phyloP scores from a whole-genome alignment of 2,113 vertebrate species.

The Leuciscus idus region DNA sequence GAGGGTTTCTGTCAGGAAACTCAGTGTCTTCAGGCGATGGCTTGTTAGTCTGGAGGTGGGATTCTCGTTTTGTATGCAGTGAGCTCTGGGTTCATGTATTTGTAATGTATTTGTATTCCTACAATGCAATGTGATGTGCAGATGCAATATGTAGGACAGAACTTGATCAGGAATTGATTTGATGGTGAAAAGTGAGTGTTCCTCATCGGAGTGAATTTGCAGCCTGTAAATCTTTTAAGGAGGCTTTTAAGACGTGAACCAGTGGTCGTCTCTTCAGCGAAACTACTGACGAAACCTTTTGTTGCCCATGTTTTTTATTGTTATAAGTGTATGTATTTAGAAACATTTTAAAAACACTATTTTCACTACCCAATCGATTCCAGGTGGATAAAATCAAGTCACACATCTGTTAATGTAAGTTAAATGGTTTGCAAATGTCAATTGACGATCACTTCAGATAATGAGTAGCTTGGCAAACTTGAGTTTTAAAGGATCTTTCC shows the following conservation, averaged over 20 bases:
- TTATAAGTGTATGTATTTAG: too few relatives aligned
- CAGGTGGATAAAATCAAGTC: background rate
- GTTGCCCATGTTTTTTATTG: too few relatives aligned
- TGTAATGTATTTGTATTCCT: background rate
- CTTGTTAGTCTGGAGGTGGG: conserved; percentile 7
- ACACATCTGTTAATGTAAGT: background rate
- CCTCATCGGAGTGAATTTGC: background rate
- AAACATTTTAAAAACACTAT: background rate
- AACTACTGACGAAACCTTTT: background rate
- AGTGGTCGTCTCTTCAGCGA: too few relatives aligned
- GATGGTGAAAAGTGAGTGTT: background rate
- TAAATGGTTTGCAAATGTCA: conserved; percentile 25
- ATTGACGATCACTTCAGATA: background rate
- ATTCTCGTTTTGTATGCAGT: background rate
- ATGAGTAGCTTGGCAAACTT: background rate
- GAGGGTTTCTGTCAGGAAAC: conserved; percentile 8
- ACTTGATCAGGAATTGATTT: background rate
- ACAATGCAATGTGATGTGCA: background rate
- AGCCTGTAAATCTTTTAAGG: background rate
- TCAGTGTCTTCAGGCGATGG: background rate
- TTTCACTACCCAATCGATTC: background rate
- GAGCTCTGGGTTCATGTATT: background rate
- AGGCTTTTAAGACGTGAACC: too few relatives aligned
- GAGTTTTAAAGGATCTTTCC: background rate
- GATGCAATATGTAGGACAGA: too few relatives aligned